Base-by-base conservation (phyloP, 2,797 vertebrate species). In the Hipposideros larvatus region DNA sequence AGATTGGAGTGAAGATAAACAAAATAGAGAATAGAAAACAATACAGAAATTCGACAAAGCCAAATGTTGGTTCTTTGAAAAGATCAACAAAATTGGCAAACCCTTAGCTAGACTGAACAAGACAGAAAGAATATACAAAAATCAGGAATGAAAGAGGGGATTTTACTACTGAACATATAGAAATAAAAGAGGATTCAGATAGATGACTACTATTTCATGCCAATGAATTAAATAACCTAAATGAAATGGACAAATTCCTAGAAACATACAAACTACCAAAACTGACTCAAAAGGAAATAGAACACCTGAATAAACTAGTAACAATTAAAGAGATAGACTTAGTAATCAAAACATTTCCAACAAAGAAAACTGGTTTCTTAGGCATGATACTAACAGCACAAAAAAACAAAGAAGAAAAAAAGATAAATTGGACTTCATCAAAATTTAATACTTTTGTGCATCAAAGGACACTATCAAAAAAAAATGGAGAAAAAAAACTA, bases 51-150 rank as follows among this genome's bases (percentile, higher is more conserved):
- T 90, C 28, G 55, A 51, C 24, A 79, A 84, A 86, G 9, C 14
- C 28, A 21, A 65, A 68, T 86, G 4, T 28, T 77, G 5, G 4
- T 26, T 84, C 41, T 96, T 91, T 24, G 71, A 77, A 82, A 87
- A 87, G 65, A 88, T 78, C 16, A 41, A 78, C 13, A 83, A 82
- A 66, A 79, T 85, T 57, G 18, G 21, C 41, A 83, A 89, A 59
- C 0, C 10, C 13, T 31, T 41, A 84, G n/a, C 26, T 41, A 77
- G 51, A 57, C 61, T 68, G n/a, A 46, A 94, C 11, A 57, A 74
- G 68, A 88, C 43, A 71, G 55, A 80, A 82, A 83, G 22, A 92
- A 77, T 48, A 43, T 21, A 51, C 70, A 84, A 84, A 89, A 90
- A 51, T 84, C 15, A 41, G 15, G 8, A 68, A 66, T 55, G 43